phyloP scores from a whole-genome alignment of 2,113 vertebrate species.

The Saccopteryx leptura region DNA sequence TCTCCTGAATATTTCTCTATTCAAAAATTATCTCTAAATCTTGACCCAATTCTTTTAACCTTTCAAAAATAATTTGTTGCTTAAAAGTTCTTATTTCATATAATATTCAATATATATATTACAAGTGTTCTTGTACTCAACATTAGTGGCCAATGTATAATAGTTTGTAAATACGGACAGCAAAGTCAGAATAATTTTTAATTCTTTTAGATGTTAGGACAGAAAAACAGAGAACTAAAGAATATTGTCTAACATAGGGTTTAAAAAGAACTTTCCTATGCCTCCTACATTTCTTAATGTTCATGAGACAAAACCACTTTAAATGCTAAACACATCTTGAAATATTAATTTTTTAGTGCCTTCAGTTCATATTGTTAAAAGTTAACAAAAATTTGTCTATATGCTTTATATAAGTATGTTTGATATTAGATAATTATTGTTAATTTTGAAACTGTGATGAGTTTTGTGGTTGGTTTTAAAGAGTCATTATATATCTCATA shows the following conservation, averaged over 20 bases:
- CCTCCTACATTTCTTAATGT: neutral
- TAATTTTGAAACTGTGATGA: constrained; percentile 6
- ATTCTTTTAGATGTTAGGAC: neutral
- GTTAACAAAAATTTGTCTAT: neutral
- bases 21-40: constrained; percentile 53
- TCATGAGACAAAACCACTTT: constrained; percentile 36
- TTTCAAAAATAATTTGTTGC: constrained; percentile 38
- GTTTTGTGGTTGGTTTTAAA: constrained; percentile 5
- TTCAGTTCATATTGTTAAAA: constrained; percentile 55
- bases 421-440: neutral
- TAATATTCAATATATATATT: neutral
- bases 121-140: neutral
- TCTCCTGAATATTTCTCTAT: constrained; percentile 40
- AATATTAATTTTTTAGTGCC: constrained; percentile 3
- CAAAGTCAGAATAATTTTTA: neutral
- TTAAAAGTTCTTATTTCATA: constrained; percentile 22
- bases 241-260: neutral
- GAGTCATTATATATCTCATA: neutral
- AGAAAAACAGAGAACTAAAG: constrained; percentile 15
- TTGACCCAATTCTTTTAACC: neutral
- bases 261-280: constrained; percentile 31
- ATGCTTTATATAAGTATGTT: constrained; percentile 1
- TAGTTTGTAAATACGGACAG: neutral
- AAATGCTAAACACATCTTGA: constrained; percentile 19
- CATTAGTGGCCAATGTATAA: neutral